phyloP scores from a whole-genome alignment of 2,888 invertebrate species.

The Portevinia maculata region DNA sequence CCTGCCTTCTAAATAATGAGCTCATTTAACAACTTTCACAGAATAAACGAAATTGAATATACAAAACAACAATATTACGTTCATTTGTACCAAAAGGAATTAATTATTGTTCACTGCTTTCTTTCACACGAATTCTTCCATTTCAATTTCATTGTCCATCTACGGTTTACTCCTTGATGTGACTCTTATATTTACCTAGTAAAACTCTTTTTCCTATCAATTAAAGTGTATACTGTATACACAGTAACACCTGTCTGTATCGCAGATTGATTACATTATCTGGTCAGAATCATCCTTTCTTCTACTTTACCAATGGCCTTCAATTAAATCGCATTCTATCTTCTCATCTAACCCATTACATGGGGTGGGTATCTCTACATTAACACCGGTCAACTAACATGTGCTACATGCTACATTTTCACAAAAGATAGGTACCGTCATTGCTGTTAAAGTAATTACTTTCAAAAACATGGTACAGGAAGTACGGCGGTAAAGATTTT shows the following conservation, averaged over 20 bases:
- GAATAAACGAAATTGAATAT: constrained; percentile 43
- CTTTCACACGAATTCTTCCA: constrained; percentile 32
- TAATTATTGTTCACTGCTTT: constrained; percentile 52
- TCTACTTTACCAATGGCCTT: not conserved
- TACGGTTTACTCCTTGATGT: not conserved
- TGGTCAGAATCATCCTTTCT: constrained; percentile 29
- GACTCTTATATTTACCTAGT: not conserved
- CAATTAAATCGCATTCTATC: not conserved
- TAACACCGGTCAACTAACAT: not conserved
- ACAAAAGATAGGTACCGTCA: not conserved
- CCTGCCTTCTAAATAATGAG: constrained; percentile 43
- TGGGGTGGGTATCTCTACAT: not conserved
- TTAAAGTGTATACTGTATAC: not conserved
- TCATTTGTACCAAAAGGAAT: constrained; percentile 40
- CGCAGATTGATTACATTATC: constrained; percentile 61
- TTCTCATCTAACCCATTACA: not conserved
- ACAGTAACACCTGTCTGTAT: constrained; percentile 53
- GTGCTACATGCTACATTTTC: not conserved
- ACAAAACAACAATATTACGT: constrained; percentile 20
- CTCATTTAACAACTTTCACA: constrained; percentile 30
- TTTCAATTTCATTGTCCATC: constrained; percentile 22
- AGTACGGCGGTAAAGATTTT: not conserved
- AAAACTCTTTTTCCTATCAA: constrained; percentile 29
- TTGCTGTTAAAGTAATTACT: constrained; percentile 33
- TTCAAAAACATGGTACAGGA: constrained; percentile 7